Evolutionary conservation across 2,113 vertebrate genomes (phyloP), one percentile per base, ranked within the genome.

Genomic region (Corythoichthys intestinalis): DNA sequence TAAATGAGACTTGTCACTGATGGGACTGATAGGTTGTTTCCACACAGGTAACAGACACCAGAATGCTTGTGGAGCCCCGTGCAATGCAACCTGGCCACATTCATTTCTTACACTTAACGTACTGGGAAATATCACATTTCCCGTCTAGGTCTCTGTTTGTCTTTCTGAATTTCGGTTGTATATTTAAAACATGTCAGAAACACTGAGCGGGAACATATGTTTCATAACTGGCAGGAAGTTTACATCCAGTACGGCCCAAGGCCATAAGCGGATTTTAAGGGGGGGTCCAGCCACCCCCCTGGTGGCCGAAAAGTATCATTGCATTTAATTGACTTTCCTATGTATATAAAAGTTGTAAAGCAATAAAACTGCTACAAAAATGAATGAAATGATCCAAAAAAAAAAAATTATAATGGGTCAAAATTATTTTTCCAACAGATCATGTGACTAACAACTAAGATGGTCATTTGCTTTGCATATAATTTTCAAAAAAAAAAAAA

Each of bases 11-110:
- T 66, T 71, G 37, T 76, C 14, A 1, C 75, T 71, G 69, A 81
- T 80, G 35, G 46, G 11, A 79, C 15, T 48, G 70, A 83, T 77
- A 74, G 50, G 39, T 50, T 46, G 35, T 65, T 74, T 83, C 70
- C 0, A 6, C 47, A 11, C 28, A 73, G 28, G 70, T 69, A 72
- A 71, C 66, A 70, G 65, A 85, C 57, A 72, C 73, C 57, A 28
- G 50, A 39, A 37, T 39, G 44, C 0, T 44, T 4, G 59, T 69
- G 78, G 78, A 54, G 54, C 35, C 3, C 58, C 2, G 4, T 4
- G 53, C 81, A 82, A 85, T 85, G 81, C 73, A 66, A 80, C 49
- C 63, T 0, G 3, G 73, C 75, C 54, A 76, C 82, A 89, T 84
- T 82, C 13, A 37, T 58, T 58, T 58, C 56, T 87, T 79, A 81